Conservation (phyloP, 2,113 vertebrate species). For the Myanophis thanlyinensis region DNA sequence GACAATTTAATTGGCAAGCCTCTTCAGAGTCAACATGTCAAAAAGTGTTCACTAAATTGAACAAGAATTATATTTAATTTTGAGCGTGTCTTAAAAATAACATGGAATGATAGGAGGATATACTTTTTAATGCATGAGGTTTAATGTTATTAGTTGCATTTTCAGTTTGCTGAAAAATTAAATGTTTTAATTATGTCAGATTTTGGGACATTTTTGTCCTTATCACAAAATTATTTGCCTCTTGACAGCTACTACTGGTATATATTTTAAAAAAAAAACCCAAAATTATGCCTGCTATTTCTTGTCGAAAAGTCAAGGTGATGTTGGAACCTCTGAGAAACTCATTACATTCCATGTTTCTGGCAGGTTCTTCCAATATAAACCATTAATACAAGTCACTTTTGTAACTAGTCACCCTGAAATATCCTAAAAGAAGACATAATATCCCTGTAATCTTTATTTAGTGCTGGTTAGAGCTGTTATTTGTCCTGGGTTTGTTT, state of each 20-base stretch:
- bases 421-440: conserved; percentile 24
- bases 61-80: conserved; percentile 38
- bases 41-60: conserved; percentile 42
- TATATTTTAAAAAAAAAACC: not conserved
- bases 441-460: conserved; percentile 51
- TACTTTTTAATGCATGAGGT: not conserved
- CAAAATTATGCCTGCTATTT: conserved; percentile 9
- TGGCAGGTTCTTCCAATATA: conserved; percentile 30
- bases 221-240: conserved; percentile 37
- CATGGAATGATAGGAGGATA: not conserved
- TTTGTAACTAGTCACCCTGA: conserved; percentile 35
- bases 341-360: not conserved
- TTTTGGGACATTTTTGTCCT: conserved; percentile 33
- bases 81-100: conserved; percentile 2
- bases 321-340: conserved; percentile 10
- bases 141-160: conserved; percentile 17
- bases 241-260: conserved; percentile 22
- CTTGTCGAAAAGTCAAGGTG: conserved; percentile 37
- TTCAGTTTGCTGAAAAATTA: not conserved
- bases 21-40: conserved; percentile 33
- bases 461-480: conserved; percentile 38
- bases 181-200: conserved; percentile 19
- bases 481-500: conserved; percentile 54
- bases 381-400: conserved; percentile 43
- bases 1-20: not conserved